phyloP scores from a whole-genome alignment of 1,140 invertebrate genomes.

The Scaptomyza graminum region DNA sequence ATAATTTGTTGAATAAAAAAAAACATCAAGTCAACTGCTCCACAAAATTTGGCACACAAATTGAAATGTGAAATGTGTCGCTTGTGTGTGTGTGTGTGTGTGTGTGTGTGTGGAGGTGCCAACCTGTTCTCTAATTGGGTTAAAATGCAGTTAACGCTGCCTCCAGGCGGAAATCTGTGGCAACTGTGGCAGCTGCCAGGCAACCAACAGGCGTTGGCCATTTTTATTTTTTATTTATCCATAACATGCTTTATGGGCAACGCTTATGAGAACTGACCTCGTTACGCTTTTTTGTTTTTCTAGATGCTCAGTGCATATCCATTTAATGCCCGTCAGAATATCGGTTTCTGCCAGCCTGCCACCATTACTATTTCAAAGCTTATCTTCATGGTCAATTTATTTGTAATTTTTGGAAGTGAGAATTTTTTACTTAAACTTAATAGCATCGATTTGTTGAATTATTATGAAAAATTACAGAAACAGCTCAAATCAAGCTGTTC shows the following conservation, averaged over 20 bases:
- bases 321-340: conserved; percentile 32
- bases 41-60: conserved; percentile 65
- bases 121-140: conserved; percentile 81
- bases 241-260: conserved; percentile 66
- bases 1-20: conserved; percentile 6
- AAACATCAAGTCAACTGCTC: conserved; percentile 44
- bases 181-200: conserved; percentile 32
- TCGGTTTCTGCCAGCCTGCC: not conserved
- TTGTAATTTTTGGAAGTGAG: not conserved
- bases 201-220: conserved; percentile 65
- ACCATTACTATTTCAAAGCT: not conserved
- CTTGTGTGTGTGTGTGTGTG: too few species aligned
- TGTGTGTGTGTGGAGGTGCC: conserved; percentile 55
- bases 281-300: conserved; percentile 23
- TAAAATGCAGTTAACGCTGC: conserved; percentile 68
- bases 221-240: conserved; percentile 43
- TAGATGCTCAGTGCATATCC: conserved; percentile 22
- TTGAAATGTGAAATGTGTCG: conserved; percentile 60
- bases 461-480: too few species aligned
- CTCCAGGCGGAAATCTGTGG: conserved; percentile 69
- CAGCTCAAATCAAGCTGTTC: too few species aligned
- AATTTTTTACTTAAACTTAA: too few species aligned
- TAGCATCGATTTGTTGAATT: too few species aligned
- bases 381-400: conserved; percentile 1
- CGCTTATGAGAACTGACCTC: conserved; percentile 55